Conservation (phyloP, 1,140 invertebrate species). For the Ips nitidus region DNA sequence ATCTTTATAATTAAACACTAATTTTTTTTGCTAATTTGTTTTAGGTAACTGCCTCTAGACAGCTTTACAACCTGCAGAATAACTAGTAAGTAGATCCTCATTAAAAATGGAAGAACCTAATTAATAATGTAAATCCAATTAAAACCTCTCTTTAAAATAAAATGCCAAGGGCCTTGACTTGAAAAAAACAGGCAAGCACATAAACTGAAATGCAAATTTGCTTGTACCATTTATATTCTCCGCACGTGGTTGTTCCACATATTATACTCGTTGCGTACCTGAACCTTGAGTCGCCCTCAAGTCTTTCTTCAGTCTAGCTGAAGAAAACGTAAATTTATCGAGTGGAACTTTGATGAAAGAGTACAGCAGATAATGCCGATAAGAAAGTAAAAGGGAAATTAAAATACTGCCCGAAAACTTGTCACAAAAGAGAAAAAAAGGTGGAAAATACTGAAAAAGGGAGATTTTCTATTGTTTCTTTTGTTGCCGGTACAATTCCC, state of each 20-base stretch:
- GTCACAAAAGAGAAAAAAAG: not conserved
- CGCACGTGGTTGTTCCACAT: slow-evolving; percentile 15
- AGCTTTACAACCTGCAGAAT: no score
- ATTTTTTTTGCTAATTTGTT: no score
- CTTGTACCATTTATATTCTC: slow-evolving; percentile 7
- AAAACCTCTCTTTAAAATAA: slow-evolving; percentile 9
- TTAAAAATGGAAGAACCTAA: no score
- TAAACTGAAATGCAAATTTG: slow-evolving; percentile 7
- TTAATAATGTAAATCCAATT: not conserved
- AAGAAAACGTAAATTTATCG: not conserved
- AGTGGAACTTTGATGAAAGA: no score
- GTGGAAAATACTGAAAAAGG: not conserved
- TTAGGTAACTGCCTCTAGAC: no score
- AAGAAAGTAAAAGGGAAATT: not conserved
- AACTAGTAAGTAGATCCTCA: no score
- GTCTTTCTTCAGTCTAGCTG: not conserved
- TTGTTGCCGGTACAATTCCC: not conserved
- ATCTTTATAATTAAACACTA: no score
- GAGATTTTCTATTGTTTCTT: not conserved
- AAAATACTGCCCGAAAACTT: not conserved
- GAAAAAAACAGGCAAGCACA: slow-evolving; percentile 1
- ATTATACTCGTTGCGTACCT: slow-evolving; percentile 10
- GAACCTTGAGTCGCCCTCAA: slow-evolving; percentile 10
- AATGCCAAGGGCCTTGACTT: slow-evolving; percentile 14
- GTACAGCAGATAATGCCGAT: no score